A percentile compares a stretch with the other conserved stretches of the same genome.
Conservation (phyloP, 2,888 invertebrate genomes). For the Microctonus hyperodae region DNA sequence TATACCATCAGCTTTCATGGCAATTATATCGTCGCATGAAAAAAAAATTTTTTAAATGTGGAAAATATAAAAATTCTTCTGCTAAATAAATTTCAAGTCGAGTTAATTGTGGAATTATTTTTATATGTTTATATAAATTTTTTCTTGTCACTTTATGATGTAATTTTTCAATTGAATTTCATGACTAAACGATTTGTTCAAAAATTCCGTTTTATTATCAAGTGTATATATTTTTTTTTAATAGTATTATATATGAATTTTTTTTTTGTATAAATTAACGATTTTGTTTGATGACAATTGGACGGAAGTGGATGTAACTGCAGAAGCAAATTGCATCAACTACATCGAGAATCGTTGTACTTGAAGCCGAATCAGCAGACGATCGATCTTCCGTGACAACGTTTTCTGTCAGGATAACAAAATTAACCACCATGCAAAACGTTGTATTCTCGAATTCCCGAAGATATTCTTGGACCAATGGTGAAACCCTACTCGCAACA, state of each 20-base stretch:
- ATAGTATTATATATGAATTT: not conserved
- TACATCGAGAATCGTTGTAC: not conserved
- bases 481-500: not conserved
- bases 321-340: too few species aligned
- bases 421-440: constrained; percentile 3
- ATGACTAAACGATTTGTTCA: constrained; percentile 14
- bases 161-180: not conserved
- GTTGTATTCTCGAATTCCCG: not conserved
- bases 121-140: not conserved
- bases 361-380: not conserved
- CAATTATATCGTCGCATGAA: not conserved
- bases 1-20: not conserved
- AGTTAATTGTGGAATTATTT: not conserved
- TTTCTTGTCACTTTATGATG: not conserved
- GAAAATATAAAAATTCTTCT: not conserved
- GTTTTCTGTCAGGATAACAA: constrained; percentile 6
- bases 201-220: constrained; percentile 8
- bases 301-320: too few species aligned
- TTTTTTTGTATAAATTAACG: too few species aligned
- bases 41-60: not conserved
- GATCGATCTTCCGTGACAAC: constrained; percentile 10
- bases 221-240: not conserved
- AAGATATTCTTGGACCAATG: not conserved
- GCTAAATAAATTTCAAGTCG: not conserved
- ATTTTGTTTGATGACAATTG: too few species aligned